Evolutionary conservation across 2,113 vertebrate species (phyloP).

Genomic region (Sinocyclocheilus anophthalmus): DNA sequence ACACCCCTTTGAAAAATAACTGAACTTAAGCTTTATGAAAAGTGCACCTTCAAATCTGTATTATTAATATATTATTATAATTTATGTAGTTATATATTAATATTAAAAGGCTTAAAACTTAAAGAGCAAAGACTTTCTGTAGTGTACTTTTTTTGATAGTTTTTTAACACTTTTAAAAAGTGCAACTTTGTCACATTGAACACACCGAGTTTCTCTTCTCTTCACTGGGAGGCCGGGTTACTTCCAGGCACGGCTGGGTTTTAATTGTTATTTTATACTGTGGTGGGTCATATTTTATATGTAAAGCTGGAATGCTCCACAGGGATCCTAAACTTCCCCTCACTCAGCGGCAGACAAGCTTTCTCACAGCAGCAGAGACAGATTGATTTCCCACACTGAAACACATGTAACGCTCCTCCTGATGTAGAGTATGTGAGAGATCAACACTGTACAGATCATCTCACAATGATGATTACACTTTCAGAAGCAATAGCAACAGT

Average conservation of each 20-base stretch:
- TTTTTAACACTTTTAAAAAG: neutral
- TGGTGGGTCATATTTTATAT: constrained; percentile 59
- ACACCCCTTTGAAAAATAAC: neutral
- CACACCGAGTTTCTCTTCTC: constrained; percentile 26
- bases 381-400: constrained; percentile 12
- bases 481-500: neutral
- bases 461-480: neutral
- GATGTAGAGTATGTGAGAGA: neutral
- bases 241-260: constrained; percentile 59
- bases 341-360: constrained; percentile 36
- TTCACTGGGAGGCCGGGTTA: constrained; percentile 44
- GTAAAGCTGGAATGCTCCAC: constrained; percentile 57
- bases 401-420: neutral
- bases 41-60: too few species aligned
- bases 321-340: constrained; percentile 48
- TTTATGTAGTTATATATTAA: too few species aligned
- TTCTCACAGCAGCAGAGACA: constrained; percentile 34
- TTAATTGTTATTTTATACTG: constrained; percentile 66
- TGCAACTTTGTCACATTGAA: neutral
- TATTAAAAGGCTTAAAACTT: too few species aligned
- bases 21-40: too few species aligned
- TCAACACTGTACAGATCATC: neutral
- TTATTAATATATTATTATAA: too few species aligned
- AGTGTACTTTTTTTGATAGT: neutral
- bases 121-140: neutral